phyloP scores from a whole-genome alignment of 1,140 invertebrate species.

The Glossosoma conforme region DNA sequence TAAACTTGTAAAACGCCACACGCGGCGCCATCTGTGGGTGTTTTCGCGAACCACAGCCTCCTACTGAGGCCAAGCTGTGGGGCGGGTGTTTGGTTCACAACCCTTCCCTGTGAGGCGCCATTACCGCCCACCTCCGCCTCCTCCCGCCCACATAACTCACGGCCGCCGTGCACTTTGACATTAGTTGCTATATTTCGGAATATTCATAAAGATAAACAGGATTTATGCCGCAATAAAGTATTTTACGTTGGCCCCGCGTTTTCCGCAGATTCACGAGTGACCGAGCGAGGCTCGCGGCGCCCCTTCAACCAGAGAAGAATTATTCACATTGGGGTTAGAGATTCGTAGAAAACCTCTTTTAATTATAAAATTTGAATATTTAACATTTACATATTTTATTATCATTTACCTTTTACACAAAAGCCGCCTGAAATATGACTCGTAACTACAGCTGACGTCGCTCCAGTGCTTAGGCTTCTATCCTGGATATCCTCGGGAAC shows the following conservation, averaged over 20 bases:
- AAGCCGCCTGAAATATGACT: no score
- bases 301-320: background rate
- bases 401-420: no score
- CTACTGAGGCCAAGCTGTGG: no score
- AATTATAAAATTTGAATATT: background rate
- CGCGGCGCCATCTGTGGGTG: background rate
- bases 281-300: conserved; percentile 1
- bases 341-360: background rate
- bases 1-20: no score
- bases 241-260: conserved; percentile 18
- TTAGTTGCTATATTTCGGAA: conserved; percentile 31
- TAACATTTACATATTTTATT: no score
- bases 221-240: conserved; percentile 31
- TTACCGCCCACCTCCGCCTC: conserved; percentile 15
- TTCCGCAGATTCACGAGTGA: conserved; percentile 10
- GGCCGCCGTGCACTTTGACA: conserved; percentile 26
- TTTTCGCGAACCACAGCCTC: background rate
- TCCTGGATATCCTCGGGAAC: no score
- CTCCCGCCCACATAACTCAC: conserved; percentile 27
- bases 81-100: no score
- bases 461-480: no score
- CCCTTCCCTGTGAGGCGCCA: no score
- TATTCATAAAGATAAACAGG: conserved; percentile 32
- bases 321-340: background rate
- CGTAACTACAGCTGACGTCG: no score